phyloP scores from a whole-genome alignment of 2,113 vertebrate species.

The Haemorhous mexicanus region DNA sequence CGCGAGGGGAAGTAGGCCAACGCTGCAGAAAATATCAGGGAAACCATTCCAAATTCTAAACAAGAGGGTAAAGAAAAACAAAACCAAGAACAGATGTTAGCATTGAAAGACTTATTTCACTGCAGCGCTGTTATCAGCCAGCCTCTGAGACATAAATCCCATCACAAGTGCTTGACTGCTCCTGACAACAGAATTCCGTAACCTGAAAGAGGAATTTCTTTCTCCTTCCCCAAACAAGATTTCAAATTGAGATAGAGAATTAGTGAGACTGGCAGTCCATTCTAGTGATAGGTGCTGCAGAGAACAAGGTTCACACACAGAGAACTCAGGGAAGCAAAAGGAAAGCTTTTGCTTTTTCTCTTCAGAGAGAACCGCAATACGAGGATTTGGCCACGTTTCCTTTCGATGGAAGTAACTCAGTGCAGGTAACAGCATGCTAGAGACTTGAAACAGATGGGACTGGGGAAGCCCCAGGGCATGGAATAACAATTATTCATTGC shows the following conservation, averaged over 20 bases:
- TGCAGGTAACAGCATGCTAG: background rate
- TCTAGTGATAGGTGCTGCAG: background rate
- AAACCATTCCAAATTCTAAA: slow-evolving; percentile 87
- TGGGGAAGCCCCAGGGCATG: background rate
- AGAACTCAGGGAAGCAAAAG: background rate
- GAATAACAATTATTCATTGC: background rate
- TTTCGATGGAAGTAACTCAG: background rate
- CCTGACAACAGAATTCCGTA: background rate
- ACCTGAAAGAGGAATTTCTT: background rate
- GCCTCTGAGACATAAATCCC: background rate
- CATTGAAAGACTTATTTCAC: background rate
- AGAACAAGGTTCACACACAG: background rate
- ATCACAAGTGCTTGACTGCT: background rate
- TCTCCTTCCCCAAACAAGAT: background rate
- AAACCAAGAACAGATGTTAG: slow-evolving; percentile 8
- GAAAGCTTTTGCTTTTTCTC: background rate
- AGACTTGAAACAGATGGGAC: slow-evolving; percentile 13
- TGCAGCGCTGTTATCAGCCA: background rate
- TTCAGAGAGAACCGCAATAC: background rate
- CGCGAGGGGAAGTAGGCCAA: slow-evolving; percentile 91
- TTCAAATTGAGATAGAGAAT: slow-evolving; percentile 3
- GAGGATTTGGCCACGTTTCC: background rate
- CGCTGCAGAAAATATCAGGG: slow-evolving; percentile 83
- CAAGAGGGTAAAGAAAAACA: slow-evolving; percentile 21
- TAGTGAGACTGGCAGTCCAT: background rate